Percentiles rank a stretch among this genome's conserved stretches.
Evolutionary conservation across 2,888 invertebrate genomes (phyloP).

Genomic region (Drosophila prolongata): DNA sequence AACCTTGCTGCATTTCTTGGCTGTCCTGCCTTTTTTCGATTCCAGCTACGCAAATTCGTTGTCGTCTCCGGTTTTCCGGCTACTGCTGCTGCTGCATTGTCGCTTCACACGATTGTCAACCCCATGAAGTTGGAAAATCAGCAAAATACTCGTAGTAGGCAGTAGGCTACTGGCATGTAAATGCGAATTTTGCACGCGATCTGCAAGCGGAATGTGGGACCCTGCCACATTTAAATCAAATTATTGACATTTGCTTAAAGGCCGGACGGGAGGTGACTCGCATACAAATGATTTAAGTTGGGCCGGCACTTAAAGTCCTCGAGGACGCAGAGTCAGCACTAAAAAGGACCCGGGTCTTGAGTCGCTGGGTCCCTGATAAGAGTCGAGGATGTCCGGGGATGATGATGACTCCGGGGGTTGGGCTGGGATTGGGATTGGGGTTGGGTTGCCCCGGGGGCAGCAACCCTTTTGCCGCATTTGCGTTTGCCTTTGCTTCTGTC

Average conservation of each 20-base stretch:
- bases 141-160: conserved; percentile 58
- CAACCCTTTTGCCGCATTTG: conserved; percentile 72
- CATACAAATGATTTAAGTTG: conserved; percentile 73
- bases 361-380: conserved; percentile 68
- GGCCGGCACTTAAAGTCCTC: conserved; percentile 52
- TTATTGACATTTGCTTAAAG: conserved; percentile 79
- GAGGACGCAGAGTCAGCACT: conserved; percentile 67
- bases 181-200: conserved; percentile 79
- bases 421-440: conserved; percentile 19
- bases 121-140: conserved; percentile 47
- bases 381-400: conserved; percentile 16
- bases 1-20: conserved; percentile 66
- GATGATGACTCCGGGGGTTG: conserved; percentile 4
- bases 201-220: conserved; percentile 58
- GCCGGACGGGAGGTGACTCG: conserved; percentile 63
- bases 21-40: conserved; percentile 56
- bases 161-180: conserved; percentile 73
- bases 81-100: conserved; percentile 58
- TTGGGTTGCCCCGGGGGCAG: conserved; percentile 49
- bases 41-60: conserved; percentile 68
- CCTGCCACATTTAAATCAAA: conserved; percentile 77
- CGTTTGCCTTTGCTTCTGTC: conserved; percentile 58
- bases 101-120: conserved; percentile 76
- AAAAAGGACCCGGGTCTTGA: conserved; percentile 60
- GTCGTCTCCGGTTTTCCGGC: conserved; percentile 20